Percentiles rank a stretch among this genome's conserved stretches.
These are phyloP conservation scores for Halocynthia aurantium DNA, from an alignment of 23 tunicate genomes.

Conservation along the genomic window DNA sequence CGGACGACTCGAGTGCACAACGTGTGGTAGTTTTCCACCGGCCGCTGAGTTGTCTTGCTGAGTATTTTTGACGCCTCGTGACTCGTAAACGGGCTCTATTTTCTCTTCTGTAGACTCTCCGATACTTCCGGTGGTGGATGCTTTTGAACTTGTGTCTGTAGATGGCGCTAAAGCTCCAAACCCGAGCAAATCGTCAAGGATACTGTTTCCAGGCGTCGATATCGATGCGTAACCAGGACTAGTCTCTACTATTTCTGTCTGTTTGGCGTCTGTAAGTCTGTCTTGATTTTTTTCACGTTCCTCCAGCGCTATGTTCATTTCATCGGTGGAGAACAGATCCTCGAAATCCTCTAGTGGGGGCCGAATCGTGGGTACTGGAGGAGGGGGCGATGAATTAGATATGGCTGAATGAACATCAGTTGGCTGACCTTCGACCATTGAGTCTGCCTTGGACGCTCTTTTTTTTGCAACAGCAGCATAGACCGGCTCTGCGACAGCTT, in stretches of 20 bases:
- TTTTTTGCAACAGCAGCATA: constrained; percentile 12
- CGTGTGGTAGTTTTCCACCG: constrained; percentile 17
- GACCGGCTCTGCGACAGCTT: not conserved
- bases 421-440: not conserved
- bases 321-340: not conserved
- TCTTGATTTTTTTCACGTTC: constrained; percentile 6
- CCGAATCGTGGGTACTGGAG: not conserved
- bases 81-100: no score
- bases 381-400: not conserved
- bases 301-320: not conserved
- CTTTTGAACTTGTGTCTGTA: not conserved
- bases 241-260: no score
- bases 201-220: not conserved
- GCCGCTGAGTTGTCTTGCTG: not conserved
- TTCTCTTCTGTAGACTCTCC: no score
- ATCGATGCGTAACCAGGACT: not conserved
- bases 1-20: constrained; percentile 8
- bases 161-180: not conserved
- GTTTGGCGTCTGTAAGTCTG: no score
- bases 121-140: not conserved
- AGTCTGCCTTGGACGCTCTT: no score
- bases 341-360: constrained; percentile 18
- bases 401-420: no score
- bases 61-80: no score
- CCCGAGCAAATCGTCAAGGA: not conserved